A percentile compares a stretch with the other conserved stretches of the same genome.
Conservation (phyloP, 2,113 vertebrate genomes). For the Grallaria varia region DNA sequence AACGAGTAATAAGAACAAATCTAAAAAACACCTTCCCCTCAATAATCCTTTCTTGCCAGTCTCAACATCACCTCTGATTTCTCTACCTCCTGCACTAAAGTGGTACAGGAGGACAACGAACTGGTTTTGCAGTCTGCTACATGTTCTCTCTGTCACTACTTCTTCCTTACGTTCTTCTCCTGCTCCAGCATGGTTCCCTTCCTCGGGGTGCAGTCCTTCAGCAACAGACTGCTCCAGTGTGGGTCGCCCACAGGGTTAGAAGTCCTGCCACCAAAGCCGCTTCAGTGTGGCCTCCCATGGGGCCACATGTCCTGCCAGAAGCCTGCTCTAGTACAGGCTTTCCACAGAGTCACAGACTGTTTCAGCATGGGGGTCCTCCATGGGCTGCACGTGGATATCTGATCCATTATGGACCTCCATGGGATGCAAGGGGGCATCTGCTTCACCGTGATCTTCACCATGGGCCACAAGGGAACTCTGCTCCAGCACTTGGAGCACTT, state of each 20-base stretch:
- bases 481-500: not conserved
- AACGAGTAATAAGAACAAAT: not conserved
- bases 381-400: not conserved
- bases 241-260: no score
- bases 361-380: not conserved
- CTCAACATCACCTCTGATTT: not conserved
- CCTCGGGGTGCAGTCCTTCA: not conserved
- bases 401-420: accelerated
- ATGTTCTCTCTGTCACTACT: not conserved
- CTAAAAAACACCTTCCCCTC: not conserved
- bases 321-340: not conserved
- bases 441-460: not conserved
- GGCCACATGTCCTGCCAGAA: not conserved
- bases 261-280: not conserved
- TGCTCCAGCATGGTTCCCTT: not conserved
- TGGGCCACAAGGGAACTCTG: not conserved
- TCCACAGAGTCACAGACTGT: not conserved
- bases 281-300: not conserved
- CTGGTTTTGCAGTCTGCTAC: not conserved
- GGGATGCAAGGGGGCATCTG: not conserved
- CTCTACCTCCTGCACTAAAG: accelerated
- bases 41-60: not conserved
- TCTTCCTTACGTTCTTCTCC: not conserved
- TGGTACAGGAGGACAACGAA: not conserved
- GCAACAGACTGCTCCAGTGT: not conserved